phyloP scores from a whole-genome alignment of 1,140 invertebrate species.

The Zaprionus capensis region DNA sequence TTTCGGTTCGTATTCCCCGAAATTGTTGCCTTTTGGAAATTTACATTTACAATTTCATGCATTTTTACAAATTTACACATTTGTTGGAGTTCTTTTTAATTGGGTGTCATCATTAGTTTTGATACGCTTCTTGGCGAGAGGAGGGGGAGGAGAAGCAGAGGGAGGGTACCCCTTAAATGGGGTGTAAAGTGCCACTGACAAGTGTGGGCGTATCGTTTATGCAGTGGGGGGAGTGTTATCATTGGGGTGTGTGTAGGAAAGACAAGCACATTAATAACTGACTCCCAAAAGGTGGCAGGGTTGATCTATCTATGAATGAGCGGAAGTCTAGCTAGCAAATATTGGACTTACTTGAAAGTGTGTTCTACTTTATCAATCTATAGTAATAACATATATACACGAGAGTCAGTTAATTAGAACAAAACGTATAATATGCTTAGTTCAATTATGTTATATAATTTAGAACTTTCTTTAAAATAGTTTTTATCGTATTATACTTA shows the following conservation, averaged over 20 bases:
- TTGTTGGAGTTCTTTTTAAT: slow-evolving; percentile 72
- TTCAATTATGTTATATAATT: too few relatives aligned
- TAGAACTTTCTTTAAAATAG: not conserved
- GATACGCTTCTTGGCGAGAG: slow-evolving; percentile 36
- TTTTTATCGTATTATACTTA: not conserved
- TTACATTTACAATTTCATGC: slow-evolving; percentile 66
- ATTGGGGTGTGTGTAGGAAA: slow-evolving; percentile 16
- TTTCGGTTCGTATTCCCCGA: slow-evolving; percentile 12
- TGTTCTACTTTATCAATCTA: too few relatives aligned
- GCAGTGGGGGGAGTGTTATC: slow-evolving; percentile 55
- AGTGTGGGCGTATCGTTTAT: slow-evolving; percentile 68
- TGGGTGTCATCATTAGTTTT: slow-evolving; percentile 81
- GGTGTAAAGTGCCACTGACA: slow-evolving; percentile 48
- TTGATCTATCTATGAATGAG: not conserved
- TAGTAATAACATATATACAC: too few relatives aligned
- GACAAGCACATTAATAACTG: not conserved
- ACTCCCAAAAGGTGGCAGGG: not conserved
- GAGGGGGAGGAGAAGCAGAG: not conserved
- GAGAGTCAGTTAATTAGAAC: too few relatives aligned
- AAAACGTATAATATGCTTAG: too few relatives aligned
- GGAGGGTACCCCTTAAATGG: slow-evolving; percentile 10
- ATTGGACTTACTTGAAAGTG: too few relatives aligned
- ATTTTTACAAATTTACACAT: slow-evolving; percentile 79
- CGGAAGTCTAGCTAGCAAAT: not conserved
- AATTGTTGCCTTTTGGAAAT: slow-evolving; percentile 34